A percentile compares a stretch with the other conserved stretches of the same genome.
Conservation (phyloP, 1,140 invertebrate species). For the Euura lappo region DNA sequence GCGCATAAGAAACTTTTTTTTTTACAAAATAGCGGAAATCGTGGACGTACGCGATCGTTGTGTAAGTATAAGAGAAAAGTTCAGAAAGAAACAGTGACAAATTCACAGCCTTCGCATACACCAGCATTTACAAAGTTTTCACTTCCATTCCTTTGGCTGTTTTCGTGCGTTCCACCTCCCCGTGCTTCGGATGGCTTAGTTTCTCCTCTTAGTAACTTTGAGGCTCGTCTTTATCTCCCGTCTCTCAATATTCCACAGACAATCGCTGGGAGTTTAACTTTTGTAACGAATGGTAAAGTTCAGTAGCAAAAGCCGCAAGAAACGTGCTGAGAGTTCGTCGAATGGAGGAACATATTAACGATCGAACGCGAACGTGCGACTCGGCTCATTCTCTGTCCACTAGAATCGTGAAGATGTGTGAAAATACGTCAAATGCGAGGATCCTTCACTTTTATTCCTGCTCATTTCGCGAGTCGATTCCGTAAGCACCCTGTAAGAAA, state of each 20-base stretch:
- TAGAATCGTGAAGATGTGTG: not conserved
- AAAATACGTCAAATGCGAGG: not conserved
- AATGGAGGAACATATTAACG: not conserved
- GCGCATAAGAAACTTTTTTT: not conserved
- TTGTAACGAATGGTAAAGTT: not conserved
- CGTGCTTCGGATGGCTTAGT: not conserved
- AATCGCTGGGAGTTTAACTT: not conserved
- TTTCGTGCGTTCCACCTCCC: not conserved
- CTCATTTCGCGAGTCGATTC: not conserved
- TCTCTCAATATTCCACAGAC: not conserved
- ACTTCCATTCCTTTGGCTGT: not conserved
- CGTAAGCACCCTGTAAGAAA: not conserved
- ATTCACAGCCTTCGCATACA: not conserved
- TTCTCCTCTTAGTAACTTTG: not conserved
- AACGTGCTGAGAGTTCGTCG: constrained; percentile 1
- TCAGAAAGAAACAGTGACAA: constrained; percentile 2
- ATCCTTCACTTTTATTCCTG: not conserved
- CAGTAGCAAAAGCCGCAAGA: not conserved
- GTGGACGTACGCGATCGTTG: too few relatives aligned
- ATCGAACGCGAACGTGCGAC: not conserved
- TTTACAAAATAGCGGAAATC: not conserved
- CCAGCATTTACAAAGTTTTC: not conserved
- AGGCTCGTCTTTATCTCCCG: not conserved
- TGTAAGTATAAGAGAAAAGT: not conserved
- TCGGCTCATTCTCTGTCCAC: too few relatives aligned